Evolutionary conservation across 2,797 vertebrate species (phyloP), one percentile per base, ranked within the genome.

Genomic region (Pseudocheirus occidentalis): DNA sequence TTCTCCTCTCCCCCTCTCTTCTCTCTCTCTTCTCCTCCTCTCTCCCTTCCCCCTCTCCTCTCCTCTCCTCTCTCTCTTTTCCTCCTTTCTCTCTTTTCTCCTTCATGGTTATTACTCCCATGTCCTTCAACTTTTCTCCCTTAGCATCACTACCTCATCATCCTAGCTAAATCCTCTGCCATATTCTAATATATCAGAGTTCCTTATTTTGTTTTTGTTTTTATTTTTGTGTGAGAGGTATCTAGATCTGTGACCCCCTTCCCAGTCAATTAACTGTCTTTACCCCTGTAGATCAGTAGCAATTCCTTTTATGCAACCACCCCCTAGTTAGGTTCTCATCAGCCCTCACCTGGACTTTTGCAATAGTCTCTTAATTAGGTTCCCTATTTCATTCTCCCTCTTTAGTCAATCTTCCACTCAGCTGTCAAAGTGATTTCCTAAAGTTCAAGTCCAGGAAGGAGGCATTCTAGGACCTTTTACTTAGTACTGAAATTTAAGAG

Each of bases 401-500:
- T 62, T 62, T 62, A 13, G 12, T 34, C 31, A 62, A 14, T 34
- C 31, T 62, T 62, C 59, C 12, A 62, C 31, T 2, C 34, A 73
- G n/a, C 66, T 73, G 66, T n/a, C 66, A 40, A 73, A 73, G n/a
- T 21, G 16, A 21, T 73, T 40, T 73, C 34, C 66, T 73, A 40
- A 73, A 73, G 66, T 40, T 73, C n/a, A 73, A 40, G 16, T 40
- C 66, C 40, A 5, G 52, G 50, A 62, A 92, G 14, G 73, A 90
- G 40, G 34, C n/a, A 56, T 73, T 94, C 54, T 40, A 58, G 50
- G 59, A 91, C 40, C 24, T 94, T 55, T 92, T 59, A 18, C 50
- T 9, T 96, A 55, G 31, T 29, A 59, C 7, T 50, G 40, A 94
- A 96, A 56, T 58, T 93, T 94, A 50, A 95, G 91, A 90, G 73